These are phyloP conservation scores for Cinara cedri DNA, from an alignment of 2,888 invertebrate genomes.

Conservation along the genomic window DNA sequence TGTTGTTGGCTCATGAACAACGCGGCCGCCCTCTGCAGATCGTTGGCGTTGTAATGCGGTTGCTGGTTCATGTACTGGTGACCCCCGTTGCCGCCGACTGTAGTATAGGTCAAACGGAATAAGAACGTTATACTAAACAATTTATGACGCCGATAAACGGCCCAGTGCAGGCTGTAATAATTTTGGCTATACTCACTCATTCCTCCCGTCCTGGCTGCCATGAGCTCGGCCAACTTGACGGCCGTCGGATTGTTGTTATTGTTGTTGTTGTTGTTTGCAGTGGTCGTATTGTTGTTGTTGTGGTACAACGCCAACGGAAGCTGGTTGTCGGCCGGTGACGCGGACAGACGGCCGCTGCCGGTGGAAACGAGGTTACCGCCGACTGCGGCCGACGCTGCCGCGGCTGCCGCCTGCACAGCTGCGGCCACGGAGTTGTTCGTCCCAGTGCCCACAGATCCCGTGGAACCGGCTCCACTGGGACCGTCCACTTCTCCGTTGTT, in stretches of 20 bases:
- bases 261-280: conserved; percentile 67
- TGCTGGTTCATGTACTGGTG: conserved; percentile 60
- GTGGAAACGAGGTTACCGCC: conserved; percentile 35
- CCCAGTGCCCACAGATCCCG: conserved; percentile 49
- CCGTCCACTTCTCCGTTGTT: conserved; percentile 70
- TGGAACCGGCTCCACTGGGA: conserved; percentile 59
- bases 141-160: not conserved
- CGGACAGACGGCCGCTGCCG: conserved; percentile 52
- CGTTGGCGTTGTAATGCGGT: conserved; percentile 61
- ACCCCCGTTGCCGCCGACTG: conserved; percentile 57
- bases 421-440: conserved; percentile 45
- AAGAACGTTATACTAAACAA: not conserved
- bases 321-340: conserved; percentile 45
- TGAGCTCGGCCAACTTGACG: conserved; percentile 61
- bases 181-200: conserved; percentile 26
- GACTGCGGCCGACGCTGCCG: conserved; percentile 63
- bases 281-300: conserved; percentile 71
- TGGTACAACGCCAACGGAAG: conserved; percentile 63
- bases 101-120: not conserved
- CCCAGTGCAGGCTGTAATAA: no score
- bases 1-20: conserved; percentile 60
- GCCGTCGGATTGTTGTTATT: conserved; percentile 68
- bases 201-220: conserved; percentile 61
- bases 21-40: conserved; percentile 61
- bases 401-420: conserved; percentile 34